phyloP scores from a whole-genome alignment of 2,888 invertebrate genomes.

The Drosophila quasianomalipes region DNA sequence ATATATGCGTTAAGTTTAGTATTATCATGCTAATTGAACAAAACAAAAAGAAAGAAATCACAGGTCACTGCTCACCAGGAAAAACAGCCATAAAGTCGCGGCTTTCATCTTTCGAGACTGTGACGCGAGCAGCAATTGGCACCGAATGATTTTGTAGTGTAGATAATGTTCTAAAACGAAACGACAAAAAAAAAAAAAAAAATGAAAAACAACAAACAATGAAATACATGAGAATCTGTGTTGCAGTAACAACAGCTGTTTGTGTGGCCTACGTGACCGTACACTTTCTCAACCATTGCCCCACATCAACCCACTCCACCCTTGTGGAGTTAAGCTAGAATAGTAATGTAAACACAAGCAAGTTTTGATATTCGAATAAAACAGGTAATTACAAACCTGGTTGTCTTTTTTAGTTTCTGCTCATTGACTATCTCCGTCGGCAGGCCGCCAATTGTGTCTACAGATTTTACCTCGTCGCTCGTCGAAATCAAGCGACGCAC shows the following conservation, averaged over 20 bases:
- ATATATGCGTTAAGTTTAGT: conserved; percentile 38
- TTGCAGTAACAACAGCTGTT: conserved; percentile 46
- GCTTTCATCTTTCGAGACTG: conserved; percentile 92
- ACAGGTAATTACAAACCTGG: conserved; percentile 68
- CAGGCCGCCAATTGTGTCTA: conserved; percentile 78
- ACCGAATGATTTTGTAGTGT: conserved; percentile 83
- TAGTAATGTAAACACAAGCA: conserved; percentile 47
- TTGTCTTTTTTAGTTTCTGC: conserved; percentile 80
- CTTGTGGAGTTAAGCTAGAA: background rate
- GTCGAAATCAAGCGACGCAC: conserved; percentile 74
- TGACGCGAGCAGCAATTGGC: conserved; percentile 87
- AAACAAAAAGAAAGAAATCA: background rate
- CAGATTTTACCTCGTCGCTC: conserved; percentile 79
- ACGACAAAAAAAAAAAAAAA: conserved; percentile 20
- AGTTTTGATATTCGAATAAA: conserved; percentile 23
- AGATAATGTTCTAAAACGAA: conserved; percentile 79
- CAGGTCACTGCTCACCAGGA: conserved; percentile 86
- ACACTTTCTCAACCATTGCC: conserved; percentile 44
- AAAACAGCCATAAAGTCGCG: conserved; percentile 95
- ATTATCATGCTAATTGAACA: conserved; percentile 69
- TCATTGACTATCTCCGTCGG: conserved; percentile 78
- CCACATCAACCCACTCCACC: conserved; percentile 16
- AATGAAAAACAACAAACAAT: conserved; percentile 25
- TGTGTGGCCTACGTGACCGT: conserved; percentile 69
- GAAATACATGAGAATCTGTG: conserved; percentile 16